These are phyloP conservation scores for Phyllostomus hastatus DNA, from an alignment of 2,113 vertebrate genomes.

Conservation along the genomic window DNA sequence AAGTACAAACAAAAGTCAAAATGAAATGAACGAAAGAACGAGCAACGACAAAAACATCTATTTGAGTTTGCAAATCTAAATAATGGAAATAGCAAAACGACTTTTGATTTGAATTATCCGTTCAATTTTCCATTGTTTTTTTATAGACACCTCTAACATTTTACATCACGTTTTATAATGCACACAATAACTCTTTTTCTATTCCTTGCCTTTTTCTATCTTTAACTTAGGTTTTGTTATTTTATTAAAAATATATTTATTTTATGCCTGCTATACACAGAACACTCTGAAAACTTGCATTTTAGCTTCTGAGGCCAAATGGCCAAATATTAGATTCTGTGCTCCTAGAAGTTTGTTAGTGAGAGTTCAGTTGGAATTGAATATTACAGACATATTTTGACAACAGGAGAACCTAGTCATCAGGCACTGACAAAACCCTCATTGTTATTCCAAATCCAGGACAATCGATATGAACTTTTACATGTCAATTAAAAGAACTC, in stretches of 20 bases:
- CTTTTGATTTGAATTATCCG: not conserved
- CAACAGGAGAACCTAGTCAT: not conserved
- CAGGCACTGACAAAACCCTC: not conserved
- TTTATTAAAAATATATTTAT: not conserved
- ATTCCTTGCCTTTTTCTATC: not conserved
- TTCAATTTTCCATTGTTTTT: not conserved
- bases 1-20: not conserved
- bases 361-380: not conserved
- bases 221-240: not conserved
- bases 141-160: not conserved
- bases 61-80: not conserved
- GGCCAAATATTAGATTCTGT: not conserved
- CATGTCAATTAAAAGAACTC: not conserved
- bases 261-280: not conserved
- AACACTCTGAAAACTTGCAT: not conserved
- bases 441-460: conserved; percentile 48
- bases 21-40: not conserved
- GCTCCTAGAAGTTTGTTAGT: not conserved
- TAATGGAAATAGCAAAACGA: not conserved
- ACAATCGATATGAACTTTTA: conserved; percentile 59
- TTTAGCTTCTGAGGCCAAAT: not conserved
- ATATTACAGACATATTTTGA: conserved; percentile 1
- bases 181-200: not conserved
- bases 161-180: not conserved
- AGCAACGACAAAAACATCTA: not conserved